These are phyloP conservation scores for Cactoblastis cactorum DNA, from an alignment of 2,888 invertebrate genomes.

Conservation along the genomic window DNA sequence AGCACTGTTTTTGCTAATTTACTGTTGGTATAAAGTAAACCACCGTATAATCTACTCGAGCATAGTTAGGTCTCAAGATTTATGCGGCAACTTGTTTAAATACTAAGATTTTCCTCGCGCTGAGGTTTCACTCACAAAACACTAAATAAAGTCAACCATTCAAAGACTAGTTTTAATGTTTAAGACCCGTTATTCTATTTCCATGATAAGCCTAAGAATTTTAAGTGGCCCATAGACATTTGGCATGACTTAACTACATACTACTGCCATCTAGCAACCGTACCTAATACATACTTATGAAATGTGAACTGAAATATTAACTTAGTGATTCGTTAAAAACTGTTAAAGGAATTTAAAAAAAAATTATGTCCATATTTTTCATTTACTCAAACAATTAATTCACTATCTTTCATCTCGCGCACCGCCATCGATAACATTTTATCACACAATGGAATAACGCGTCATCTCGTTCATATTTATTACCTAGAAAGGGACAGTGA, in stretches of 20 bases:
- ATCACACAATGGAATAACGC: not conserved
- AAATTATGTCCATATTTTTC: too few relatives aligned
- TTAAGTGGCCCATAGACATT: too few relatives aligned
- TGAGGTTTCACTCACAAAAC: not conserved
- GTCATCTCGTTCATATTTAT: not conserved
- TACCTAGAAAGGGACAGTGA: not conserved
- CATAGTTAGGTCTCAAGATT: conserved; percentile 3
- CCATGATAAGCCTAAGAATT: too few relatives aligned
- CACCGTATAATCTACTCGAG: not conserved
- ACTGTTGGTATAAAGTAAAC: conserved; percentile 1
- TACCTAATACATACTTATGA: too few relatives aligned
- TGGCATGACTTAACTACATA: too few relatives aligned
- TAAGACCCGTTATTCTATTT: too few relatives aligned
- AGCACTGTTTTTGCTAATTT: conserved; percentile 3
- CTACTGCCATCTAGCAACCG: too few relatives aligned
- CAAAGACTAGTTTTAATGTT: too few relatives aligned
- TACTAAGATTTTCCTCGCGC: not conserved
- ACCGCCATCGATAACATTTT: not conserved
- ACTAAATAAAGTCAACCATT: not conserved
- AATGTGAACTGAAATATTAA: too few relatives aligned
- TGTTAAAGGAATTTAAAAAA: too few relatives aligned
- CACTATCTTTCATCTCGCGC: not conserved
- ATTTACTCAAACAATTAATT: too few relatives aligned
- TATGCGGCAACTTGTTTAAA: conserved; percentile 5
- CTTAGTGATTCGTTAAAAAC: too few relatives aligned